Base-by-base conservation (phyloP, 1,140 invertebrate species). In the Drosophila ambigua region DNA sequence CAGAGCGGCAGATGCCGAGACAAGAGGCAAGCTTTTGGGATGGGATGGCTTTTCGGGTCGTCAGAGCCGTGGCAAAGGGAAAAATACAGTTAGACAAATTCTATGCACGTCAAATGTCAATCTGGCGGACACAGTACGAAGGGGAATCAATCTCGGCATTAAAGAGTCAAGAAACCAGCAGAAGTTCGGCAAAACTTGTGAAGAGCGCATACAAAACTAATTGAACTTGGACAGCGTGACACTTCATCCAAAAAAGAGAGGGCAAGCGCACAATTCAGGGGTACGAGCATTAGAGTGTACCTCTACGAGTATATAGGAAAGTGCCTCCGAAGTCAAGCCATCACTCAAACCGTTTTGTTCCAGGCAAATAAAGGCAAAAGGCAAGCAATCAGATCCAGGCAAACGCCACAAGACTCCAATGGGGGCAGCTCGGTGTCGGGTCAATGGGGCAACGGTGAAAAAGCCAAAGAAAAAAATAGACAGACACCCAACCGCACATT, bases 161-260 rank as follows among this genome's bases (percentile, higher is more conserved):
- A 85, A 77, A 80, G 53, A 73, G 57, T 58, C 58, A 53, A 44
- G 16, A 26, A 39, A 16, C 57, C 8, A 54, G 51, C 5, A 74
- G 65, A 77, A 68, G 50, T 58, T 68, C 83, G 81, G 82, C 74
- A 55, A 62, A 87, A 84, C 58, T 75, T 87, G 79, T 87, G 74
- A 82, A 67, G 80, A 79, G 72, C 72, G 58, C 77, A 85, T 66
- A 84, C 76, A 87, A 88, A 87, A 88, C 79, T 88, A 88, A 87
- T 87, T 87, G 83, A 87, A 87, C 83, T 87, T 83, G 83, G 83
- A 87, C 83, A 88, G 83, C 83, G 83, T 87, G 82, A 85, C 82
- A 85, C 83, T 85, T 85, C 79, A 83, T 64, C 63, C 59, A 72
- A 80, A 55, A 59, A 61, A 49, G 65, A 43, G 28, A 5, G 7